Percentiles rank a stretch among this genome's conserved stretches.
phyloP scores from a whole-genome alignment of 2,888 invertebrate species.

The Noctua fimbriata region DNA sequence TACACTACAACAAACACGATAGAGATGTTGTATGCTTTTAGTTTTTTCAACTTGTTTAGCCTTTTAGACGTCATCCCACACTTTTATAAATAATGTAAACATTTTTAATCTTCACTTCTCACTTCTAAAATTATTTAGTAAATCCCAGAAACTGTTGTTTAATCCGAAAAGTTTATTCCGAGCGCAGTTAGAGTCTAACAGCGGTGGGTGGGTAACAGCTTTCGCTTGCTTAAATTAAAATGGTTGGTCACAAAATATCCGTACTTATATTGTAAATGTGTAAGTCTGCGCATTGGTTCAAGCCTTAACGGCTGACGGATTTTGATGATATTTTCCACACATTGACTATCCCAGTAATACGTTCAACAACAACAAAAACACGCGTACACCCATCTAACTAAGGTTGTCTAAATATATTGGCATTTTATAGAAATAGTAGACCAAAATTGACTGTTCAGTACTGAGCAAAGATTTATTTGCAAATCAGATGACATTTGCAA shows the following conservation, averaged over 20 bases:
- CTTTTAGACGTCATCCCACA: background rate
- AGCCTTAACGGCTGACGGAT: background rate
- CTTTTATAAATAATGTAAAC: slow-evolving; percentile 2
- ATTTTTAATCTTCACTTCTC: background rate
- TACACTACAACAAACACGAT: too few species aligned
- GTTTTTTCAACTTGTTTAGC: background rate
- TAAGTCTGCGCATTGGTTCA: background rate
- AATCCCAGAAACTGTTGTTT: slow-evolving; percentile 22
- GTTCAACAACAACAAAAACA: too few species aligned
- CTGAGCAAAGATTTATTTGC: too few species aligned
- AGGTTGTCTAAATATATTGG: background rate
- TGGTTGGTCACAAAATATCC: slow-evolving; percentile 18
- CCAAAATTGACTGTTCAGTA: too few species aligned
- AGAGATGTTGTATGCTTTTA: background rate
- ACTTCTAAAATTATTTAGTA: slow-evolving; percentile 13
- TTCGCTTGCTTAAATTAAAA: slow-evolving; percentile 41
- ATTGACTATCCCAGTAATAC: background rate
- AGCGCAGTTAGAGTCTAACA: slow-evolving; percentile 31
- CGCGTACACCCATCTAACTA: background rate
- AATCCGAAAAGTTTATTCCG: slow-evolving; percentile 49
- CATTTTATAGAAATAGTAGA: too few species aligned
- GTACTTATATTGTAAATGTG: background rate
- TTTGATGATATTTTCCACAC: background rate
- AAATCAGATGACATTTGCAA: slow-evolving; percentile 4
- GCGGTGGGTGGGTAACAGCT: slow-evolving; percentile 27